Evolutionary conservation across 1,140 invertebrate genomes (phyloP), one percentile per base, ranked within the genome.

Genomic region (Archegozetes longisetosus): DNA sequence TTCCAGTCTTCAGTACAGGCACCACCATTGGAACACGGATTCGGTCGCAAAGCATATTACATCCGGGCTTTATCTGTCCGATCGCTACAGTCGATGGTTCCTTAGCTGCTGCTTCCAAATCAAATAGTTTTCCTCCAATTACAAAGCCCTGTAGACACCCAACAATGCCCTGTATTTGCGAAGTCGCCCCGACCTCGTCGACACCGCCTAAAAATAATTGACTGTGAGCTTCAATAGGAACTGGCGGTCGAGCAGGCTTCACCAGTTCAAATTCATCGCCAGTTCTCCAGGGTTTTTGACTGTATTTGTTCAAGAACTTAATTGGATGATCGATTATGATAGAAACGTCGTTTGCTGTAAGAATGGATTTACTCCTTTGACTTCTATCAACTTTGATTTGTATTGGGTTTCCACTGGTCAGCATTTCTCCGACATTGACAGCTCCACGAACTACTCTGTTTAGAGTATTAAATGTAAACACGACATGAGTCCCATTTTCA

Each of bases 71-170:
- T 20, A 87, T 70, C 0, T 90, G 81, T 3, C 83, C 86, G 24
- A 12, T 54, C 9, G 48, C 13, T 27, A 27, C n/a, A 40, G 47
- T 20, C 64, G n/a, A 20, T 25, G 28, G 20, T 20, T 46, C 13
- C 40, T 26, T 17, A 23, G 57, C 65, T 26, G 60, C 46, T 53
- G 40, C 51, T 60, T 63, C 78, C 28, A 93, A 71, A 72, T 89
- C 82, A 29, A 91, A 81, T 14, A 84, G 76, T 65, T 81, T 80
- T 57, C 83, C 76, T 22, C 84, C 87, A 60, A 93, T 86, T 76
- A 87, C 87, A 47, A 93, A 76, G 12, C 90, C 90, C 63, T 88
- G 77, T 20, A 93, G 79, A 68, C 89, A 95, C 0, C 90, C 89
- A 14, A 89, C 81, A 68, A 88, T 89, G 0, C 82, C 83, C 3